A percentile compares a stretch with the other conserved stretches of the same genome.
Evolutionary conservation across 2,113 vertebrate species (phyloP).

Genomic region (Lonchura striata): DNA sequence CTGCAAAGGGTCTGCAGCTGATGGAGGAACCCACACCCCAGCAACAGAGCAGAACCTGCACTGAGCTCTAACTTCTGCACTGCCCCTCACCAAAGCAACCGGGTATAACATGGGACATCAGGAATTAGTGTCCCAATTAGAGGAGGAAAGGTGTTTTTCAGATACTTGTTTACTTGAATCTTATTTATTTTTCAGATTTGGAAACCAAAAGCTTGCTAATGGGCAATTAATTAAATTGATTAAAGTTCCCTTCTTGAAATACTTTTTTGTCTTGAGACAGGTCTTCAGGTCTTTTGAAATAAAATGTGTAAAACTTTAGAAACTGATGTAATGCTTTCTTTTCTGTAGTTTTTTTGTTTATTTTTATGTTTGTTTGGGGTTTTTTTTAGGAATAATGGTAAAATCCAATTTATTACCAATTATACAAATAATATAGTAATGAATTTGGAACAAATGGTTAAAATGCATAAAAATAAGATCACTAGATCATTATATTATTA

Average conservation of each 20-base stretch:
- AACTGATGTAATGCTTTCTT: background rate
- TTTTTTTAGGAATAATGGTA: background rate
- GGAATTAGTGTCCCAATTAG: no score
- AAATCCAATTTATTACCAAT: background rate
- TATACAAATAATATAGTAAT: background rate
- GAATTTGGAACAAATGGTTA: background rate
- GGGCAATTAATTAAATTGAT: background rate
- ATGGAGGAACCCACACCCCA: background rate
- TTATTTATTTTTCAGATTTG: background rate
- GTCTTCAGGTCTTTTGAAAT: background rate
- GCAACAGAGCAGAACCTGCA: background rate
- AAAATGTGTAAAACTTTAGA: background rate
- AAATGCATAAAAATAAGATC: background rate
- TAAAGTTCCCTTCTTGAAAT: background rate
- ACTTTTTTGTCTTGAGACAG: background rate
- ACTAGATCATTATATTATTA: background rate
- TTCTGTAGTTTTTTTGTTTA: background rate
- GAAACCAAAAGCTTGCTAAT: background rate
- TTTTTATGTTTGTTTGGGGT: background rate
- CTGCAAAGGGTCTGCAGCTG: background rate
- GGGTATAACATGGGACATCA: fast-evolving
- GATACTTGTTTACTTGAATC: background rate
- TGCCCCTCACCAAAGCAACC: fast-evolving
- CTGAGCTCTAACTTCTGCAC: background rate
- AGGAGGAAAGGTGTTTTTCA: background rate